phyloP scores from a whole-genome alignment of 2,888 invertebrate species.

The Eustalomyia histrio region DNA sequence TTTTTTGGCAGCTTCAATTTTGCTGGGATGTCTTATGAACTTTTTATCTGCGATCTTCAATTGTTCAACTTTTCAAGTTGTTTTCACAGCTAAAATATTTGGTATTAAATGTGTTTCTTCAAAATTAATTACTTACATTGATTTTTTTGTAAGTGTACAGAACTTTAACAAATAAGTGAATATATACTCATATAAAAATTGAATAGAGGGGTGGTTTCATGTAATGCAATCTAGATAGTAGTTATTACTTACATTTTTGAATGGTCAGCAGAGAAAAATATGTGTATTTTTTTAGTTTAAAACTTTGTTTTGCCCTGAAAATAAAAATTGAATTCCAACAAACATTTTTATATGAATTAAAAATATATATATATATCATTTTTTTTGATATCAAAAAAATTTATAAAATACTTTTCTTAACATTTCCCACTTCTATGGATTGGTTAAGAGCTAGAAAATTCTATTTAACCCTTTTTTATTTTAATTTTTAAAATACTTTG shows the following conservation, averaged over 20 bases:
- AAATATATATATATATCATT: background rate
- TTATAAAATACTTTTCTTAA: slow-evolving; percentile 4
- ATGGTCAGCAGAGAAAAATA: background rate
- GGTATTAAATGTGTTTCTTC: too few relatives aligned
- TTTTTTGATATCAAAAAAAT: background rate
- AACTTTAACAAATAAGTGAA: background rate
- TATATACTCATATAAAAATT: background rate
- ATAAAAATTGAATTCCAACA: slow-evolving; percentile 1
- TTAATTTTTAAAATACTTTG: slow-evolving; percentile 50
- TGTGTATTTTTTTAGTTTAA: background rate
- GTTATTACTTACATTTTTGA: background rate
- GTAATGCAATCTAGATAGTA: background rate
- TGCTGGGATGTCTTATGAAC: too few relatives aligned
- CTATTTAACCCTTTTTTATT: slow-evolving; percentile 53
- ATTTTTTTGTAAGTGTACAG: background rate
- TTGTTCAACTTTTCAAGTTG: too few relatives aligned
- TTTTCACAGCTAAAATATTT: too few relatives aligned
- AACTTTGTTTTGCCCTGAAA: background rate
- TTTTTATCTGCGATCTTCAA: too few relatives aligned
- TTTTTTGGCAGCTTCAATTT: too few relatives aligned
- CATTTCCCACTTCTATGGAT: background rate
- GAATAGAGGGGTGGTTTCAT: background rate
- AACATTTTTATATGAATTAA: background rate
- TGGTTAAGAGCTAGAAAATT: background rate
- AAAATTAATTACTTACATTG: too few relatives aligned